Conservation (phyloP, 2,888 invertebrate species). For the Stegana nigrithorax region DNA sequence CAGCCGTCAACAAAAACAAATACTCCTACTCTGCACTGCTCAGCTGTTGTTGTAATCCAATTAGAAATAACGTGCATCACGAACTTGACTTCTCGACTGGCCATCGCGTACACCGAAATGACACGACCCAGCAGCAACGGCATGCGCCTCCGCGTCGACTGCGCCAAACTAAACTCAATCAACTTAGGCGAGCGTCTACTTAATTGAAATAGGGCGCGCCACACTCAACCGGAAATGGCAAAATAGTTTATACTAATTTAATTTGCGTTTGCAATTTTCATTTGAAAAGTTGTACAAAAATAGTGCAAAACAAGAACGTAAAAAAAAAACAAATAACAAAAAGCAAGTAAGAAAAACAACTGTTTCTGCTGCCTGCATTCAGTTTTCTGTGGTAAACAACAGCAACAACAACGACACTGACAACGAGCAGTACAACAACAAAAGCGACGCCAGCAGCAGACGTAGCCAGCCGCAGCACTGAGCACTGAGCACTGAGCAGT, state of each 20-base stretch:
- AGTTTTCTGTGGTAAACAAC: constrained; percentile 7
- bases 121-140: constrained; percentile 1
- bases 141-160: neutral
- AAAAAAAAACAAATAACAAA: too few species aligned
- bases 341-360: neutral
- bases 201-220: constrained; percentile 19
- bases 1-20: neutral
- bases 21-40: neutral
- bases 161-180: neutral
- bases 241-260: constrained; percentile 56
- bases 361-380: neutral
- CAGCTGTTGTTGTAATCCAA: constrained; percentile 45
- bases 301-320: neutral
- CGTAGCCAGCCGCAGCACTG: neutral
- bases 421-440: neutral
- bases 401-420: neutral
- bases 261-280: constrained; percentile 54
- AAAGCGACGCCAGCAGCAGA: neutral
- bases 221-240: constrained; percentile 34
- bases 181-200: neutral
- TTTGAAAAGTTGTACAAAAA: constrained; percentile 35
- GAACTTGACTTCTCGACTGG: constrained; percentile 47
- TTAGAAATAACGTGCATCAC: constrained; percentile 59
- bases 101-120: neutral
- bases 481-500: too few species aligned